Evolutionary conservation across 2,113 vertebrate species (phyloP), one percentile per base, ranked within the genome.

Genomic region (Alaudala cheleensis): DNA sequence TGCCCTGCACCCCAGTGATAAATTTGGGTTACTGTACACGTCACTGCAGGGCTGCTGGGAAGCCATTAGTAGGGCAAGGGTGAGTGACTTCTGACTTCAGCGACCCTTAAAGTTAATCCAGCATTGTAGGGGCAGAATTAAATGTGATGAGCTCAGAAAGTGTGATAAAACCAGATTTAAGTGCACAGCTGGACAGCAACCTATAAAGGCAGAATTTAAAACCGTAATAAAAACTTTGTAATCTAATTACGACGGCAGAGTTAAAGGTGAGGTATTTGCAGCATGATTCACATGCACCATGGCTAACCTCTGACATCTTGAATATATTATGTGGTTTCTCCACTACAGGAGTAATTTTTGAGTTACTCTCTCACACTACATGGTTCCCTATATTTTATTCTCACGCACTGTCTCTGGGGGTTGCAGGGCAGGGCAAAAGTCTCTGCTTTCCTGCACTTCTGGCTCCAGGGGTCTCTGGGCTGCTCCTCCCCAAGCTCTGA

Each of bases 51-150:
- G 96, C 95, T 95, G 95, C 97, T 94, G 96, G 97, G 97, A 98
- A 96, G 92, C 96, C 97, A 98, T 98, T 98, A 97, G 97, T 53
- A 97, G 97, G 96, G 88, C 96, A 98, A 96, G 97, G 98, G 97
- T 97, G 98, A 97, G 83, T 92, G 96, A 92, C 97, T 98, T 95
- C 94, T 98, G 97, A 97, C 97, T 98, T 95, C 88, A 88, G 88
- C 81, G 81, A 98, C 97, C 97, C 97, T 97, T 96, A 97, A 94
- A 98, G 96, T 97, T 98, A 98, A 98, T 98, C 97, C 97, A 97
- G 94, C 94, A 5, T 97, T 93, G 95, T 96, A 97, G 94, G 93
- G 93, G 94, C 81, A 96, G 94, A 97, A 97, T 98, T 96, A 96
- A 98, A 97, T 86, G 88, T 93, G 95, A 96, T 96, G 95, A 97